These are phyloP conservation scores for Eudemis profundana DNA, from an alignment of 2,888 invertebrate genomes.

Conservation along the genomic window DNA sequence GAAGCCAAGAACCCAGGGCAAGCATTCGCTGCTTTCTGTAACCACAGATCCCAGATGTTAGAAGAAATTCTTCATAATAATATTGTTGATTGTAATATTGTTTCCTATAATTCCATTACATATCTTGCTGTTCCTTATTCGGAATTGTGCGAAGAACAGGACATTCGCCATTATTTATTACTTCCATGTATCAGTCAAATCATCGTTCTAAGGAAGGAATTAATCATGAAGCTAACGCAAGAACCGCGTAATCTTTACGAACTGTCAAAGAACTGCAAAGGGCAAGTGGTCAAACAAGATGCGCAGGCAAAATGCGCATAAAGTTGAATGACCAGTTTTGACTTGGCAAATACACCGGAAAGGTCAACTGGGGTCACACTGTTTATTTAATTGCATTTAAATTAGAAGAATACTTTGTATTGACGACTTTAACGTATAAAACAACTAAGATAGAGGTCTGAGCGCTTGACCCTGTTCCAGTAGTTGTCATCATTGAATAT, in stretches of 20 bases:
- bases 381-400: conserved; percentile 11
- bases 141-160: not conserved
- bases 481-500: too few species aligned
- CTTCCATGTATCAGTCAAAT: not conserved
- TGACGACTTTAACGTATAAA: too few species aligned
- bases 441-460: too few species aligned
- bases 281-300: conserved; percentile 37
- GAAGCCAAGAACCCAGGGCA: too few species aligned
- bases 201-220: not conserved
- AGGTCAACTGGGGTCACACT: conserved; percentile 33
- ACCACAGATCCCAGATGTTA: too few species aligned
- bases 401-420: conserved; percentile 1
- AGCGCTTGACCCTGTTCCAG: too few species aligned
- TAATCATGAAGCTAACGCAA: conserved; percentile 9
- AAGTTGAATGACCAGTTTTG: conserved; percentile 38
- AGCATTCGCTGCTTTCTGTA: too few species aligned
- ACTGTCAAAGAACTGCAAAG: conserved; percentile 27
- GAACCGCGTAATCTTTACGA: conserved; percentile 1
- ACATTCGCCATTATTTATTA: too few species aligned
- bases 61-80: too few species aligned
- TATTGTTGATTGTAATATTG: too few species aligned
- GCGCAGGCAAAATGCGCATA: conserved; percentile 25
- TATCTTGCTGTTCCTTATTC: not conserved
- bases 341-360: conserved; percentile 24
- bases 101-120: not conserved